A percentile compares a stretch with the other conserved stretches of the same genome.
Conservation (phyloP, 2,113 vertebrate species). For the Blennius ocellaris region DNA sequence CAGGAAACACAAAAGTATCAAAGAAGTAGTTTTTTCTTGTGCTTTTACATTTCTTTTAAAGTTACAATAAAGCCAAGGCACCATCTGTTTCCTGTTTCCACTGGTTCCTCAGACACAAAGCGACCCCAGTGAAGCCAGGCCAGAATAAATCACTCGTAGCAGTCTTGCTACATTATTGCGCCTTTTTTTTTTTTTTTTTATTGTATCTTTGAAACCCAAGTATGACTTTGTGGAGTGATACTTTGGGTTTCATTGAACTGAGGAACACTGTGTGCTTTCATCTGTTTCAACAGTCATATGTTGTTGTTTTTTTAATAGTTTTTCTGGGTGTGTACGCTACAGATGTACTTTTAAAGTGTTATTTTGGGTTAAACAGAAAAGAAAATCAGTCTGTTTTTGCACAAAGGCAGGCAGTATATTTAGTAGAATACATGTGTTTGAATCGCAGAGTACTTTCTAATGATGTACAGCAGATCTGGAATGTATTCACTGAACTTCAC, state of each 20-base stretch:
- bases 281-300: background rate
- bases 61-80: background rate
- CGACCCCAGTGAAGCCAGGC: conserved; percentile 10
- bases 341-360: background rate
- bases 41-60: conserved; percentile 1
- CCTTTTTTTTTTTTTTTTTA: conserved; percentile 12
- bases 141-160: conserved; percentile 39
- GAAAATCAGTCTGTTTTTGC: no score
- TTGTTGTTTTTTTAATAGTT: background rate
- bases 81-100: conserved; percentile 41
- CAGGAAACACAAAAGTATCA: background rate
- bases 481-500: no score
- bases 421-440: background rate
- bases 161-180: conserved; percentile 1
- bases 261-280: conserved; percentile 26
- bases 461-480: no score
- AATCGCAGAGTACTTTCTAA: background rate
- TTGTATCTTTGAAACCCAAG: conserved; percentile 26
- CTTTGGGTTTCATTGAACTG: background rate
- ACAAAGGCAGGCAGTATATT: no score
- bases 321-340: background rate
- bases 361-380: background rate
- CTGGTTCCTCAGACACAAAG: conserved; percentile 4
- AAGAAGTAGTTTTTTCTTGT: background rate
- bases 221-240: conserved; percentile 1